phyloP scores from a whole-genome alignment of 2,113 vertebrate genomes.

The Zosterops pallidus region DNA sequence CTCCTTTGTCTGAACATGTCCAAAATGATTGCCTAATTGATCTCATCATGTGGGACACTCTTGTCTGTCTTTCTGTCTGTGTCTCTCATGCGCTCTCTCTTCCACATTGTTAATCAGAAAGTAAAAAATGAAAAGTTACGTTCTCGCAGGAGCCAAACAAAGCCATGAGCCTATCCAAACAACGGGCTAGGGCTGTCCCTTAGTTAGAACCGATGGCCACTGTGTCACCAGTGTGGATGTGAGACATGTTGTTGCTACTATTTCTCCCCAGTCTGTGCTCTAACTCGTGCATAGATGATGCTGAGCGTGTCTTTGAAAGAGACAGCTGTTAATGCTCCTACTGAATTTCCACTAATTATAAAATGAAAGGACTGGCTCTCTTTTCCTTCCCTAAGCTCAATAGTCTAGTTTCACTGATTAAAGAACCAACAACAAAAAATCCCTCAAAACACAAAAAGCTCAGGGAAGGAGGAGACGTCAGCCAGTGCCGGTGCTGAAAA shows the following conservation, averaged over 20 bases:
- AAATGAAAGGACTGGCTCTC: conserved; percentile 47
- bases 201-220: not conserved
- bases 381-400: conserved; percentile 31
- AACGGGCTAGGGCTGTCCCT: not conserved
- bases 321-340: conserved; percentile 55
- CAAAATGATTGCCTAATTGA: conserved; percentile 69
- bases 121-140: not conserved
- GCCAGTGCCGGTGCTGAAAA: conserved; percentile 26
- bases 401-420: conserved; percentile 47
- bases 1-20: conserved; percentile 69
- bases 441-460: conserved; percentile 39
- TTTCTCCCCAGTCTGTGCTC: not conserved
- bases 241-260: not conserved
- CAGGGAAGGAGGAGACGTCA: conserved; percentile 19
- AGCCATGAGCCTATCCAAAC: not conserved
- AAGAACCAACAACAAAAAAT: conserved; percentile 36
- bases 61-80: conserved; percentile 44
- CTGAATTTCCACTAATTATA: conserved; percentile 63
- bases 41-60: conserved; percentile 54
- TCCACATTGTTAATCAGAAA: not conserved
- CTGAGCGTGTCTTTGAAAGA: conserved; percentile 30
- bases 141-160: not conserved
- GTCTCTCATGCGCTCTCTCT: not conserved
- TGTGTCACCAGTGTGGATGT: not conserved
- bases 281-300: not conserved